Conservation (phyloP, 2,888 invertebrate species). For the Conomelus anceps region DNA sequence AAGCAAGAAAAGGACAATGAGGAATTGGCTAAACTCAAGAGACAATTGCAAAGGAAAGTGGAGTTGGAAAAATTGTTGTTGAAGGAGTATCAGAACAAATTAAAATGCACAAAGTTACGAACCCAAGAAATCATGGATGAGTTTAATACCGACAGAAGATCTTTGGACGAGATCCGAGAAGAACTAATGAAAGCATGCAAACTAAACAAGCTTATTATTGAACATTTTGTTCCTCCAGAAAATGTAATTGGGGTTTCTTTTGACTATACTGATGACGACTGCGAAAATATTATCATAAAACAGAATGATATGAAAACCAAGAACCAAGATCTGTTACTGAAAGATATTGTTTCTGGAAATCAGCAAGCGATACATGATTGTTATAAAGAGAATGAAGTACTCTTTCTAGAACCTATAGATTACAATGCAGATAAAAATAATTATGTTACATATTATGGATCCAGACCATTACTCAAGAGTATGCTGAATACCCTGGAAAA, state of each 20-base stretch:
- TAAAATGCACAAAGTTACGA: slow-evolving; percentile 58
- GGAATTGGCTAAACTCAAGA: slow-evolving; percentile 84
- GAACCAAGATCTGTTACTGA: slow-evolving; percentile 53
- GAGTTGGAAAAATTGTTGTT: slow-evolving; percentile 45
- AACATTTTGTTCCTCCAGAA: slow-evolving; percentile 73
- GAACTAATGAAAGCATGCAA: slow-evolving; percentile 87
- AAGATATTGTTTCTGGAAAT: slow-evolving; percentile 20
- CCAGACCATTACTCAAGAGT: not conserved
- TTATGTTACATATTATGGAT: not conserved
- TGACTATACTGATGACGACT: not conserved
- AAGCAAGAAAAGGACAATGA: slow-evolving; percentile 89
- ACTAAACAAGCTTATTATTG: slow-evolving; percentile 78
- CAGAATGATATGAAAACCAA: slow-evolving; percentile 77
- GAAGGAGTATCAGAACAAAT: slow-evolving; percentile 53
- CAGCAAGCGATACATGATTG: too few species aligned
- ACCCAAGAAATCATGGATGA: slow-evolving; percentile 76
- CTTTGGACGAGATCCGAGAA: slow-evolving; percentile 84
- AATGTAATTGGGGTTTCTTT: not conserved
- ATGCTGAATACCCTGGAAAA: not conserved
- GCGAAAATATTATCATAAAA: slow-evolving; percentile 56
- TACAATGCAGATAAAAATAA: not conserved
- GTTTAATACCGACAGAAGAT: slow-evolving; percentile 84
- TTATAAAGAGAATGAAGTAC: not conserved
- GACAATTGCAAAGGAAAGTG: slow-evolving; percentile 90
- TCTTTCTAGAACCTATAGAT: not conserved